These are phyloP conservation scores for Procambarus virginalis DNA, from an alignment of 1,140 invertebrate species.

Conservation along the genomic window DNA sequence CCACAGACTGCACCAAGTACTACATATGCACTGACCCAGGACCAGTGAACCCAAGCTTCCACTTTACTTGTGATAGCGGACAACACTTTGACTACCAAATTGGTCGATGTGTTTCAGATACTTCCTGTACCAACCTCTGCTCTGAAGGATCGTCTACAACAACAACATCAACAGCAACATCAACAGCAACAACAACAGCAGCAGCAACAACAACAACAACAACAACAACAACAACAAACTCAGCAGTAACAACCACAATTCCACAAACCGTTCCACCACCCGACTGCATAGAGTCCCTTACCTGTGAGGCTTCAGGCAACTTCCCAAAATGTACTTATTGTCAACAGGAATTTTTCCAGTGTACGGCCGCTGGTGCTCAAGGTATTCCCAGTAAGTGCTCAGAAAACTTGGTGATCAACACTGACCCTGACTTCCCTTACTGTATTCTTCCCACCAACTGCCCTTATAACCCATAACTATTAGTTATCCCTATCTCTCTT, in stretches of 20 bases:
- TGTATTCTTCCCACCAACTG: background rate
- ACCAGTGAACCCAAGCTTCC: background rate
- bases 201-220: too few relatives aligned
- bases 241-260: too few relatives aligned
- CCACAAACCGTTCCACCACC: too few relatives aligned
- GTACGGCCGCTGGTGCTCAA: background rate
- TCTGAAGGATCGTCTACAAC: background rate
- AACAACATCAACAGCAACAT: background rate
- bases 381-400: background rate
- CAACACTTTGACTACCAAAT: background rate
- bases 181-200: background rate
- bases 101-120: background rate
- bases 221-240: too few relatives aligned
- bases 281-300: too few relatives aligned
- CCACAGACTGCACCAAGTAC: slow-evolving; percentile 5
- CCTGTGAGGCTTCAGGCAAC: background rate
- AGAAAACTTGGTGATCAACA: background rate
- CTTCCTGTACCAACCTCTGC: background rate
- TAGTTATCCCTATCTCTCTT: too few relatives aligned
- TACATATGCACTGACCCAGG: background rate
- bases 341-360: background rate
- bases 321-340: background rate
- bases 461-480: background rate
- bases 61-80: background rate
- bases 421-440: slow-evolving; percentile 2